phyloP scores from a whole-genome alignment of 2,113 vertebrate species.

The Paramisgurnus dabryanus region DNA sequence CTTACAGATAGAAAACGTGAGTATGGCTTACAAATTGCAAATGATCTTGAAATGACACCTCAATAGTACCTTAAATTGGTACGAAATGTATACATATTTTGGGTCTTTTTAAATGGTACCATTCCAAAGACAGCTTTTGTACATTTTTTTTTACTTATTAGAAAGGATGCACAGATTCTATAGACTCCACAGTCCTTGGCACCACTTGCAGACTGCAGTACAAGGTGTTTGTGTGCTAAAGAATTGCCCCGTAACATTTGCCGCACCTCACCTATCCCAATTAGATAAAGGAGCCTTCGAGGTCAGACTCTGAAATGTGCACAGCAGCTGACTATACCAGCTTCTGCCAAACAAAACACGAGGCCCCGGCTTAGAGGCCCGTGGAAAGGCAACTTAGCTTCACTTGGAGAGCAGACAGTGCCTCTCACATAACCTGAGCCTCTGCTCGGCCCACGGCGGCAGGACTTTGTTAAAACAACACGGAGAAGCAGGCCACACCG shows the following conservation, averaged over 20 bases:
- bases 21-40: too few species aligned
- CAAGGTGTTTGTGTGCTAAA: slow-evolving; percentile 54
- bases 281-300: slow-evolving; percentile 34
- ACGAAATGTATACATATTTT: too few species aligned
- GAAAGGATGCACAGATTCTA: neutral
- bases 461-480: slow-evolving; percentile 60
- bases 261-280: slow-evolving; percentile 36
- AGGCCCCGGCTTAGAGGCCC: slow-evolving; percentile 51
- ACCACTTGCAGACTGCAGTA: slow-evolving; percentile 12
- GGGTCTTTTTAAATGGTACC: too few species aligned
- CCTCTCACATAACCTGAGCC: slow-evolving; percentile 58
- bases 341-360: slow-evolving; percentile 63
- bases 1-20: too few species aligned
- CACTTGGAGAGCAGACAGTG: slow-evolving; percentile 59
- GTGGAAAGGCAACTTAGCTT: slow-evolving; percentile 43
- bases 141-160: neutral
- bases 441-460: slow-evolving; percentile 51
- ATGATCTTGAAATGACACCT: too few species aligned
- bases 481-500: slow-evolving; percentile 44
- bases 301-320: slow-evolving; percentile 54
- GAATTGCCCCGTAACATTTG: slow-evolving; percentile 28
- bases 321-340: slow-evolving; percentile 63
- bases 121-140: too few species aligned
- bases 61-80: too few species aligned
- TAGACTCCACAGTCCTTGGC: neutral